Evolutionary conservation across 1,140 invertebrate species (phyloP).

Genomic region (Andrena cerasifolii): DNA sequence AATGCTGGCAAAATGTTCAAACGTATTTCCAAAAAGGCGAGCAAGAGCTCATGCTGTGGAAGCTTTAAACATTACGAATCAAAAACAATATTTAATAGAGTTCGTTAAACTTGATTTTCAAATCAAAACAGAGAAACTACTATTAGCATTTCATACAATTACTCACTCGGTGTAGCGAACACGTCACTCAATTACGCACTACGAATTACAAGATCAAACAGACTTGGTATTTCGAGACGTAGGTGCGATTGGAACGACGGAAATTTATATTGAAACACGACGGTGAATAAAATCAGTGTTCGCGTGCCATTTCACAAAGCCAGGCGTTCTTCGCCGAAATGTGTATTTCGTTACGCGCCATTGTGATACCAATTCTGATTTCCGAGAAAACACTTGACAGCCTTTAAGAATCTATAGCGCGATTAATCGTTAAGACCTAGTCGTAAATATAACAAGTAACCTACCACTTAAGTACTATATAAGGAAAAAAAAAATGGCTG

Average conservation of each 20-base stretch:
- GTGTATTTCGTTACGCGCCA: slow-evolving; percentile 33
- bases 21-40: too few relatives aligned
- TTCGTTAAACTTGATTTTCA: too few relatives aligned
- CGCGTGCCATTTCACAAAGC: background rate
- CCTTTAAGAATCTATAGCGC: slow-evolving; percentile 16
- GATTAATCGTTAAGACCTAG: slow-evolving; percentile 49
- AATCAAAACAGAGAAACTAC: too few relatives aligned
- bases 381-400: slow-evolving; percentile 5
- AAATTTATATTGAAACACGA: background rate
- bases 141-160: too few relatives aligned
- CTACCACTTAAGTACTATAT: slow-evolving; percentile 22
- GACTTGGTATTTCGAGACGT: too few relatives aligned
- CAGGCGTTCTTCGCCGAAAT: slow-evolving; percentile 2
- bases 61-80: too few relatives aligned
- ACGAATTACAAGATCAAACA: too few relatives aligned
- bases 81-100: too few relatives aligned
- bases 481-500: slow-evolving; percentile 63
- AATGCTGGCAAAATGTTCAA: too few relatives aligned
- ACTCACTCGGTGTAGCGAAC: too few relatives aligned
- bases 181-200: too few relatives aligned
- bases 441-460: slow-evolving; percentile 21
- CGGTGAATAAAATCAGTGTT: background rate
- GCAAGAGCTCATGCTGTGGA: too few relatives aligned
- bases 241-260: background rate
- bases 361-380: slow-evolving; percentile 35